Evolutionary conservation across 2,113 vertebrate species (phyloP).

Genomic region (Diadophis punctatus): DNA sequence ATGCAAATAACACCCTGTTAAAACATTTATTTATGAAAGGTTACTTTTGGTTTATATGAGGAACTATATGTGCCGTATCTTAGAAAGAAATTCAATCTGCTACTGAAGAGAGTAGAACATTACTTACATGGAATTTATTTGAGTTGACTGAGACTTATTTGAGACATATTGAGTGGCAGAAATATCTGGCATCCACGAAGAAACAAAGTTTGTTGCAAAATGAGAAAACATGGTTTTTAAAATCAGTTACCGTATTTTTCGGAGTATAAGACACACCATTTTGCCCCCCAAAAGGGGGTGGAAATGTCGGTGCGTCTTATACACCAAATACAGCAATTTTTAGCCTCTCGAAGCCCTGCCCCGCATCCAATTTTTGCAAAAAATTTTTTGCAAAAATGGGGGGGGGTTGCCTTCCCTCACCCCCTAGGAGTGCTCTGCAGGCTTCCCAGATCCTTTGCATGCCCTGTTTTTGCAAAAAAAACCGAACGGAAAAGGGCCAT

Average conservation of each 20-base stretch:
- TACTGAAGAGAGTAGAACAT: neutral
- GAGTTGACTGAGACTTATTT: neutral
- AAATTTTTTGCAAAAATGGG: too few species aligned
- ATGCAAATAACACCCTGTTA: neutral
- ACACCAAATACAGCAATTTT: too few species aligned
- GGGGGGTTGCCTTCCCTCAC: too few species aligned
- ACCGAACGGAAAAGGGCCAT: too few species aligned
- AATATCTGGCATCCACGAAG: neutral
- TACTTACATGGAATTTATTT: neutral
- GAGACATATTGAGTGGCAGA: neutral
- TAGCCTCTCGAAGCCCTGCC: too few species aligned
- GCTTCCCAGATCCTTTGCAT: too few species aligned
- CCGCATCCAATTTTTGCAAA: too few species aligned
- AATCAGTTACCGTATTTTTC: neutral
- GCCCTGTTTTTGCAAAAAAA: too few species aligned
- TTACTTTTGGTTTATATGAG: neutral
- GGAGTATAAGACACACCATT: too few species aligned
- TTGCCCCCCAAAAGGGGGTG: too few species aligned
- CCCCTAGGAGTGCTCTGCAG: too few species aligned
- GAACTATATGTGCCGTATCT: neutral
- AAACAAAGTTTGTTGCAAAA: neutral
- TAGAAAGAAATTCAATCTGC: constrained; percentile 4
- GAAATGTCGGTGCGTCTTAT: too few species aligned
- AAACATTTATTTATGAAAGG: neutral
- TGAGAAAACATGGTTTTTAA: neutral